Evolutionary conservation across 2,888 invertebrate species (phyloP).

Genomic region (Netelia fuscicornis): DNA sequence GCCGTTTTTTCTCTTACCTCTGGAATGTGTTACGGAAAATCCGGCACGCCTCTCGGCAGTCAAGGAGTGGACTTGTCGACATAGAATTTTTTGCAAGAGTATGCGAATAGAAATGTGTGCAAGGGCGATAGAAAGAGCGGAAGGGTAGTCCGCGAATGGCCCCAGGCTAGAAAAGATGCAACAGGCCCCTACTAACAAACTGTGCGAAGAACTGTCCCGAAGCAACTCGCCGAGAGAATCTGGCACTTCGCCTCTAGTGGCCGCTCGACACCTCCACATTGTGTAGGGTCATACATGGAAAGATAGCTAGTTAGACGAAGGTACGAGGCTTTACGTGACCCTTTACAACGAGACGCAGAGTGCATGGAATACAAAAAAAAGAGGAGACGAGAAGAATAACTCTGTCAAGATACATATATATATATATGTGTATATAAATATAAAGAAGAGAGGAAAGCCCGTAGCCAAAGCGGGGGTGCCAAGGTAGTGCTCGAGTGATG

Average conservation of each 20-base stretch:
- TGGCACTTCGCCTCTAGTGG: conserved; percentile 83
- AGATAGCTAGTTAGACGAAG: conserved; percentile 81
- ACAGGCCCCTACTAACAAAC: conserved; percentile 84
- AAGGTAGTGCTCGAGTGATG: not conserved
- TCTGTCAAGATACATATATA: not conserved
- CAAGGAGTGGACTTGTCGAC: conserved; percentile 15
- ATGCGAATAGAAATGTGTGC: conserved; percentile 24
- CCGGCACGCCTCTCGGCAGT: conserved; percentile 15
- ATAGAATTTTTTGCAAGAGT: conserved; percentile 43
- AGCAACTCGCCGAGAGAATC: conserved; percentile 71
- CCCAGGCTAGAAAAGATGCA: conserved; percentile 82
- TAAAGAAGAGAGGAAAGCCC: conserved; percentile 22
- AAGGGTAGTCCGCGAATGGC: conserved; percentile 69
- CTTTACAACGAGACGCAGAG: conserved; percentile 29
- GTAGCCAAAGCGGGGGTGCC: conserved; percentile 38
- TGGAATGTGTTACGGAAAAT: conserved; percentile 12
- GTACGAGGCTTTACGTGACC: conserved; percentile 22
- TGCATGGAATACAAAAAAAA: conserved; percentile 35
- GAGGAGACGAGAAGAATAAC: conserved; percentile 20
- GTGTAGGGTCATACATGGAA: conserved; percentile 83
- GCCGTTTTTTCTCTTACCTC: conserved; percentile 49
- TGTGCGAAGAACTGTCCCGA: conserved; percentile 51
- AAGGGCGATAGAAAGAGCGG: conserved; percentile 2
- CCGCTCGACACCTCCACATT: conserved; percentile 80
- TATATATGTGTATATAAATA: not conserved